A percentile compares a stretch with the other conserved stretches of the same genome.
These are phyloP conservation scores for Trichonephila clavata DNA, from an alignment of 1,140 invertebrate species.

Conservation along the genomic window DNA sequence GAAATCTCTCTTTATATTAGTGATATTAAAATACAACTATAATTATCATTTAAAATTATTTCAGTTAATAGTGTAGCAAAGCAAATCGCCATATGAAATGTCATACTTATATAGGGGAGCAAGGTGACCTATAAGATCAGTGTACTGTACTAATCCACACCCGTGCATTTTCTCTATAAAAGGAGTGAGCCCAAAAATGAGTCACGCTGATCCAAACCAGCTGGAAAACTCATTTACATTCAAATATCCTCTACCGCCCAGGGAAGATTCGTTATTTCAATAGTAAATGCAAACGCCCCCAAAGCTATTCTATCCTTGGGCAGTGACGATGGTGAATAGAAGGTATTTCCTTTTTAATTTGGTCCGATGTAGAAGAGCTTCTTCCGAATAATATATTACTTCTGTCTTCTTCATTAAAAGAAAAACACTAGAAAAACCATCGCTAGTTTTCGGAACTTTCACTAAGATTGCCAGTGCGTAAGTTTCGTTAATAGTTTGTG, in stretches of 20 bases:
- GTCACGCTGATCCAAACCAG: constrained; percentile 3
- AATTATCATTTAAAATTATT: too few relatives aligned
- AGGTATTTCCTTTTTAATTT: constrained; percentile 15
- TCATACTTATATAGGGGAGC: too few relatives aligned
- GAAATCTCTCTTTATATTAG: too few relatives aligned
- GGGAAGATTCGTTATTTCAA: constrained; percentile 4
- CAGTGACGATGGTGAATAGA: background rate
- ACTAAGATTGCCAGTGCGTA: too few relatives aligned
- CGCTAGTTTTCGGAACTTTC: background rate
- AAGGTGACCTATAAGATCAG: background rate
- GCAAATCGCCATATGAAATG: too few relatives aligned
- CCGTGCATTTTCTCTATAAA: background rate
- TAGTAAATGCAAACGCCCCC: background rate
- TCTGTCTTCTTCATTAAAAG: background rate
- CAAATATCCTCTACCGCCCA: constrained; percentile 20
- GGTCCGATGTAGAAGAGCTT: background rate
- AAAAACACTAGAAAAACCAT: background rate
- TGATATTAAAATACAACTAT: too few relatives aligned
- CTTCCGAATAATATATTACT: background rate
- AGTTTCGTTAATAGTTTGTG: too few relatives aligned
- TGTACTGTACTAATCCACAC: background rate
- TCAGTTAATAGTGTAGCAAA: too few relatives aligned
- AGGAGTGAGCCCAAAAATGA: background rate
- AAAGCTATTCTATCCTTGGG: background rate
- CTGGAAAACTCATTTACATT: constrained; percentile 53